Evolutionary conservation across 2,888 invertebrate species (phyloP), one percentile per base, ranked within the genome.

Genomic region (Cetonia aurata): DNA sequence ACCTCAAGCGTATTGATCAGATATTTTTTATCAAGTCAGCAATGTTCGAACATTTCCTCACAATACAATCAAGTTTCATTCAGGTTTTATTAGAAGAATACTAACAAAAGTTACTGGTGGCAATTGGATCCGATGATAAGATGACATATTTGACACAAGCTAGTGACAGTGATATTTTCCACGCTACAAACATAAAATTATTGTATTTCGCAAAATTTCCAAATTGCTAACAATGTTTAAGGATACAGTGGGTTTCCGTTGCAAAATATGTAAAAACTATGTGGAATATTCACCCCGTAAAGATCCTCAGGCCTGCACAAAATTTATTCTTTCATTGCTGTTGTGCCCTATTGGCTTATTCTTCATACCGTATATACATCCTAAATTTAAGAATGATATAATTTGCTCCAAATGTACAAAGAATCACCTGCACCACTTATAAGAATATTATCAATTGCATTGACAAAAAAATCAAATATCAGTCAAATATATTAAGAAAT

Each of bases 261-360:
- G 71, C 48, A 68, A 65, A 56, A 56, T 69, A 53, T 71, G 71
- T 33, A 67, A 60, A 19, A 68, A 68, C 25, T 46, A 68, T 31
- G 68, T 71, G 17, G 33, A 62, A 41, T 57, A 48, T n/a, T 50
- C 62, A 17, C 48, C 15, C 17, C 8, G 62, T 12, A 65, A 70
- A 62, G 73, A 74, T 50, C 67, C 71, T 6, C 67, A 73, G 17
- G 70, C 70, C 55, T 67, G 73, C 37, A 76, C 72, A 59, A 74
- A 74, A 55, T 74, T 76, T 59, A 56, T 74, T 10, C 62, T 76
- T 42, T 69, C 76, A 8, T 52, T 76, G 13, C 72, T 76, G n/a
- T 50, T 76, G 25, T 76, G 75, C 42, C 76, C 76, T 1, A 67
- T 75, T 19, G 76, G 76, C 10, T 69, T 76, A 42, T 76, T 75